phyloP scores from a whole-genome alignment of 2,888 invertebrate species.

The Busseola fusca region DNA sequence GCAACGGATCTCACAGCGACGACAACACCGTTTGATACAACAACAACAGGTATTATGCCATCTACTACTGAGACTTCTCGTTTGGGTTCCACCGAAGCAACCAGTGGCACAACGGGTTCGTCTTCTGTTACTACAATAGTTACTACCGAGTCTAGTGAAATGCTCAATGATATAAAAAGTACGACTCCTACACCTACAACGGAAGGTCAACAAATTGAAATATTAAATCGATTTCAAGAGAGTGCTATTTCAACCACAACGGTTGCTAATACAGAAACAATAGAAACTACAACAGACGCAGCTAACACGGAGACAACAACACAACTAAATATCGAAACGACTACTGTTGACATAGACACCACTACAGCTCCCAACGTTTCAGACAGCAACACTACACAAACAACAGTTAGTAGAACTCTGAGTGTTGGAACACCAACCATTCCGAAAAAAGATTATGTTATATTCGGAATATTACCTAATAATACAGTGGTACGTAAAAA shows the following conservation, averaged over 20 bases:
- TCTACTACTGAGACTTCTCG: constrained; percentile 52
- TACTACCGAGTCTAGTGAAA: constrained; percentile 45
- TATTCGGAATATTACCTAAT: constrained; percentile 93
- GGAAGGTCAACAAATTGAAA: constrained; percentile 50
- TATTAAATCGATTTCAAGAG: constrained; percentile 57
- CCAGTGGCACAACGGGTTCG: constrained; percentile 48
- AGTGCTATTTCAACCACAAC: constrained; percentile 34
- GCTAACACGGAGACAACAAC: constrained; percentile 68
- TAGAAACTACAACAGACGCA: constrained; percentile 65
- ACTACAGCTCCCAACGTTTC: constrained; percentile 63
- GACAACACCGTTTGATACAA: constrained; percentile 45
- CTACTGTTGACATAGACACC: constrained; percentile 61
- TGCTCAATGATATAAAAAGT: constrained; percentile 51
- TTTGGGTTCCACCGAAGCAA: constrained; percentile 48
- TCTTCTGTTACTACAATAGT: constrained; percentile 47
- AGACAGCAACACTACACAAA: constrained; percentile 67
- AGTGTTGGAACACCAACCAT: constrained; percentile 71
- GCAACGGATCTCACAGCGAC: constrained; percentile 59
- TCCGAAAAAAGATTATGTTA: constrained; percentile 91
- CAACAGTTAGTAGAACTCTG: constrained; percentile 69
- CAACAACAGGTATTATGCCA: constrained; percentile 26
- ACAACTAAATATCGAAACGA: constrained; percentile 64
- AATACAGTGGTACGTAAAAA: constrained; percentile 94
- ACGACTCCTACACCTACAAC: constrained; percentile 61
- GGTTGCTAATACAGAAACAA: constrained; percentile 47